Evolutionary conservation across 2,797 vertebrate species (phyloP).

Genomic region (Pseudochromis fuscus): DNA sequence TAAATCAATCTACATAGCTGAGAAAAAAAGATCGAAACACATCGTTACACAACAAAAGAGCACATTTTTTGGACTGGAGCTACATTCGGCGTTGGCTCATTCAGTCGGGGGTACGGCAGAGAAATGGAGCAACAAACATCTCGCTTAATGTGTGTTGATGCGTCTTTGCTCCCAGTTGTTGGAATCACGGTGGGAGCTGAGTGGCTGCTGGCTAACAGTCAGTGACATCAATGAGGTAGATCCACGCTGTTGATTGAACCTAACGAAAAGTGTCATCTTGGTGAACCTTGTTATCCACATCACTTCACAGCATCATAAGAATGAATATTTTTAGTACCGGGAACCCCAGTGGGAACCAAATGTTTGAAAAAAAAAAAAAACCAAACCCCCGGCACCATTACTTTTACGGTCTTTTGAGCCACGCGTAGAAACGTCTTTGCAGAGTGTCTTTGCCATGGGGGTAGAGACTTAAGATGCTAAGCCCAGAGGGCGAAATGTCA

Average conservation of each 20-base stretch:
- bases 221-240: constrained; percentile 59
- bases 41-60: constrained; percentile 37
- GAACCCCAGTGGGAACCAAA: constrained; percentile 4
- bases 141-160: constrained; percentile 53
- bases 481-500: constrained; percentile 44
- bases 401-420: no score
- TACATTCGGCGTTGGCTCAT: constrained; percentile 22
- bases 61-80: constrained; percentile 22
- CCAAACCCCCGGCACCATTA: no score
- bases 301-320: constrained; percentile 4
- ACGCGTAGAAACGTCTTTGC: constrained; percentile 31
- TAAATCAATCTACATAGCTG: not conserved
- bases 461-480: constrained; percentile 27
- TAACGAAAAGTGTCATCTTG: constrained; percentile 40
- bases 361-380: no score
- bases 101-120: constrained; percentile 46
- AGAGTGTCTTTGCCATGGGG: constrained; percentile 18
- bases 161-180: constrained; percentile 61
- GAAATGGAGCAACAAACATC: constrained; percentile 53
- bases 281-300: constrained; percentile 20
- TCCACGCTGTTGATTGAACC: constrained; percentile 31
- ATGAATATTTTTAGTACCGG: constrained; percentile 14
- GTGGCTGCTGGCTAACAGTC: constrained; percentile 44
- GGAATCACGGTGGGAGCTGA: constrained; percentile 25
- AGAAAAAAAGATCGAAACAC: constrained; percentile 26